Conservation (phyloP, 1,140 invertebrate genomes). For the Delia radicum region DNA sequence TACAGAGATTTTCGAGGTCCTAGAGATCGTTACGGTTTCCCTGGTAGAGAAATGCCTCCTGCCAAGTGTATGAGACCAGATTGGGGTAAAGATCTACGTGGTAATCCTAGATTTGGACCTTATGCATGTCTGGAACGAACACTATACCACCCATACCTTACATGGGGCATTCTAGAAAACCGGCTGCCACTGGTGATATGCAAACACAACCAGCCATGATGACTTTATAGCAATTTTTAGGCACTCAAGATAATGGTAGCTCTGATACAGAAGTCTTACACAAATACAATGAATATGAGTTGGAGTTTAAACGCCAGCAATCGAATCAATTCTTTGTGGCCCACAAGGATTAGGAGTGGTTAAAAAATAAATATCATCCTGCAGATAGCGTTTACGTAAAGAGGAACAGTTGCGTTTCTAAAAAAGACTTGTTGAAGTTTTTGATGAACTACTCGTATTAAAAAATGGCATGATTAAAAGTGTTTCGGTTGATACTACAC, state of each 20-base stretch:
- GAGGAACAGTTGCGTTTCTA: too few species aligned
- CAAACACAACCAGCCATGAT: slow-evolving; percentile 89
- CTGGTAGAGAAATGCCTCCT: slow-evolving; percentile 75
- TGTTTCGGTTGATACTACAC: too few species aligned
- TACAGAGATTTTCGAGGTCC: slow-evolving; percentile 70
- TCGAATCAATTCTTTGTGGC: slow-evolving; percentile 98
- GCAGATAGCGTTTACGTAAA: too few species aligned
- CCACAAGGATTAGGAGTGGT: slow-evolving; percentile 99
- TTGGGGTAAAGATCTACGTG: slow-evolving; percentile 62
- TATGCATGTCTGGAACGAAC: slow-evolving; percentile 52
- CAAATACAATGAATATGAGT: slow-evolving; percentile 98
- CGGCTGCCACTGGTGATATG: slow-evolving; percentile 33
- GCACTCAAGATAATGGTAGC: slow-evolving; percentile 95
- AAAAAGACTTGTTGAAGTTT: too few species aligned
- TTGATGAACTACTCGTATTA: too few species aligned
- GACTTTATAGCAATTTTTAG: slow-evolving; percentile 95
- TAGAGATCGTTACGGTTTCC: slow-evolving; percentile 69
- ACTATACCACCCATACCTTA: slow-evolving; percentile 54
- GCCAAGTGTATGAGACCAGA: slow-evolving; percentile 78
- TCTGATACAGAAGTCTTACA: slow-evolving; percentile 95
- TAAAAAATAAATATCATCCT: too few species aligned
- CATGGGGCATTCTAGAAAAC: slow-evolving; percentile 46
- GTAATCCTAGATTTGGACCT: slow-evolving; percentile 56
- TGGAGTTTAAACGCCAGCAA: slow-evolving; percentile 94
- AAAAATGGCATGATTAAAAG: too few species aligned